Conservation (phyloP, 2,888 invertebrate species). For the Syrphus vitripennis region DNA sequence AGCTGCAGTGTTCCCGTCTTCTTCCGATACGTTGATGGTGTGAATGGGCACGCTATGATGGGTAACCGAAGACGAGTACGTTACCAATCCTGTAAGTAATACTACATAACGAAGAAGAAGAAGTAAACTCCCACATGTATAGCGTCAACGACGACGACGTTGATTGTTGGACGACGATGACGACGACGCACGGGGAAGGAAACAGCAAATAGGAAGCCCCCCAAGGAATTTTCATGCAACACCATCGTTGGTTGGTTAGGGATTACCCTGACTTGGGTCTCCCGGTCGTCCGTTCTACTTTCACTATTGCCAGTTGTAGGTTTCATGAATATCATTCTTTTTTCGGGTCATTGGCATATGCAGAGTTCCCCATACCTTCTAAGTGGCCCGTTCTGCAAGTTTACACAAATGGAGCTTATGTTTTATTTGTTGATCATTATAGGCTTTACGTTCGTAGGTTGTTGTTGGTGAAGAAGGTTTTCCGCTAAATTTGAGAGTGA, state of each 20-base stretch:
- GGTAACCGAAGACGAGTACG: slow-evolving; percentile 59
- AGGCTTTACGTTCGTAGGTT: background rate
- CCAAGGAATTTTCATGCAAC: slow-evolving; percentile 59
- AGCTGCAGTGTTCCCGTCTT: slow-evolving; percentile 16
- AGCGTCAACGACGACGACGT: background rate
- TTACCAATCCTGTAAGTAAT: slow-evolving; percentile 57
- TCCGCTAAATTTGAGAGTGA: slow-evolving; percentile 65
- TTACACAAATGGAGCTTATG: slow-evolving; percentile 21
- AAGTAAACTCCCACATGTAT: slow-evolving; percentile 42
- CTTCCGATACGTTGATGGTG: slow-evolving; percentile 21
- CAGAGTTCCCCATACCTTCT: background rate
- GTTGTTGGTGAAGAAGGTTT: slow-evolving; percentile 32
- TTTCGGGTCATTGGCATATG: slow-evolving; percentile 68
- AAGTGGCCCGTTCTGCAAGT: slow-evolving; percentile 28
- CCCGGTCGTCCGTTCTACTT: slow-evolving; percentile 18
- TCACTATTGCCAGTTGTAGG: slow-evolving; percentile 41
- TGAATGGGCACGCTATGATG: slow-evolving; percentile 46
- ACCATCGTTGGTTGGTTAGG: slow-evolving; percentile 1
- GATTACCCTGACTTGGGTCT: slow-evolving; percentile 40
- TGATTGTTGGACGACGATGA: background rate
- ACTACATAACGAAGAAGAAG: background rate
- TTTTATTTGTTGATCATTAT: slow-evolving; percentile 25
- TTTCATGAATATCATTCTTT: slow-evolving; percentile 60
- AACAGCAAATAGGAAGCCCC: slow-evolving; percentile 51
- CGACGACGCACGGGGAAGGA: background rate